Percentiles rank a stretch among this genome's conserved stretches.
phyloP scores from a whole-genome alignment of 2,113 vertebrate species.

The Phalacrocorax aristotelis region DNA sequence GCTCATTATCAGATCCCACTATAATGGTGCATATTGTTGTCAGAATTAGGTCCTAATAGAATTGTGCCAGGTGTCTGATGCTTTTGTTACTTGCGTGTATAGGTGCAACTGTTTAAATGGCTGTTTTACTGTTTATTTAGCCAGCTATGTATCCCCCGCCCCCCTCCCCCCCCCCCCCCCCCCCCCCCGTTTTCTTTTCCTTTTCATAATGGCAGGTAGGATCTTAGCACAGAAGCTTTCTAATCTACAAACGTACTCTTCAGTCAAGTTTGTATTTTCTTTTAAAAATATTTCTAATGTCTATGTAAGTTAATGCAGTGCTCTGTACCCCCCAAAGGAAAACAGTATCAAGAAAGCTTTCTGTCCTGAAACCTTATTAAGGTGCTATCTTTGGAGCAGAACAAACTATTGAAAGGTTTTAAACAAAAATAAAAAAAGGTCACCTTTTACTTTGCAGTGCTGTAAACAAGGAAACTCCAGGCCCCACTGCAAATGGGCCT shows the following conservation, averaged over 20 bases:
- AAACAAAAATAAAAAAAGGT: constrained; percentile 65
- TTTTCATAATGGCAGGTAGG: constrained; percentile 52
- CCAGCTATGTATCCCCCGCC: neutral
- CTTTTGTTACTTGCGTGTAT: constrained; percentile 69
- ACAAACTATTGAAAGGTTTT: constrained; percentile 74
- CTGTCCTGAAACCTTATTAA: constrained; percentile 51
- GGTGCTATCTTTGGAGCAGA: constrained; percentile 59
- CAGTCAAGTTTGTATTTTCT: constrained; percentile 49
- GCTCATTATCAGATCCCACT: constrained; percentile 76
- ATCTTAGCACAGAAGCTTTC: constrained; percentile 44
- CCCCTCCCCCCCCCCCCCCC: too few species aligned
- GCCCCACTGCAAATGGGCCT: constrained; percentile 65
- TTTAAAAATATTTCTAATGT: constrained; percentile 19
- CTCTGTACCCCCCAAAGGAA: constrained; percentile 2
- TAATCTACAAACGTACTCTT: constrained; percentile 40
- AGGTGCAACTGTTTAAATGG: constrained; percentile 72
- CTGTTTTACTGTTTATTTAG: constrained; percentile 66
- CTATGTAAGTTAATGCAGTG: constrained; percentile 29
- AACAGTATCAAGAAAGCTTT: neutral
- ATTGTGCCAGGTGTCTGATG: constrained; percentile 67
- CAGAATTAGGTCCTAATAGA: constrained; percentile 69
- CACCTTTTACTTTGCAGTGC: constrained; percentile 66
- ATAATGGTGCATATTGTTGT: constrained; percentile 73
- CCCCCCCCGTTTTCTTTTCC: neutral
- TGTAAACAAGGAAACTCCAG: constrained; percentile 66